Base-by-base conservation (phyloP, 2,888 invertebrate genomes). In the Lottia scabra region DNA sequence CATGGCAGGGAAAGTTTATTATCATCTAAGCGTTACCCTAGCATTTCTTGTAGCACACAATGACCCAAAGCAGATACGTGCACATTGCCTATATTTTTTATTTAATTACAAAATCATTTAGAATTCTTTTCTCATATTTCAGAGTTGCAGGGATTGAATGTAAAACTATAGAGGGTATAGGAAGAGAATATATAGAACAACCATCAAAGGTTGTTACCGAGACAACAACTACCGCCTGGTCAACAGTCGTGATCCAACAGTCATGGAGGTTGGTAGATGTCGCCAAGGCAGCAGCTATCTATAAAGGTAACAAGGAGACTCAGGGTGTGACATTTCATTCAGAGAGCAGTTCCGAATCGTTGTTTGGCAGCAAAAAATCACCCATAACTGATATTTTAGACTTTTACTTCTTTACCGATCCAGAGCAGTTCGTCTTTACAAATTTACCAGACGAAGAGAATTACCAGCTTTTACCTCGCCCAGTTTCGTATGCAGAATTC, bases 341-440 rank as follows among this genome's bases (percentile, higher is more conserved):
- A 12, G 56, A 56, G 23, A 23, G 23, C 56, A 56, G 56, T 8
- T 13, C 56, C 2, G 23, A 56, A 19, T 19, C 19, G 2, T 5
- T 38, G 38, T 56, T 56, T 56, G 56, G 23, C 19, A 56, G 12
- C 19, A 19, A 23, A 2, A 23, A 56, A 13, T 67, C 73, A 1
- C 26, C 45, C 45, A 19, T 38, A n/a, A 16, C 63, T 64, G 46
- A 65, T 16, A 65, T 77, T 46, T 62, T 72, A 45, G 80, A 84
- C 66, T 84, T 81, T 45, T 84, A 82, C 73, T 84, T 84, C 68
- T 67, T 84, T n/a, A 81, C 83, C 12, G 81, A 80, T 45, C 84
- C 84, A 10, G 81, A 83, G 70, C 75, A 80, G 45, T 80, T 83
- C 63, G 80, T 84, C 38, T 81, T 80, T 71, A 81, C 81, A 10